Percentiles rank a stretch among this genome's conserved stretches.
Conservation (phyloP, 2,888 invertebrate species). For the Tenthredo amoena region DNA sequence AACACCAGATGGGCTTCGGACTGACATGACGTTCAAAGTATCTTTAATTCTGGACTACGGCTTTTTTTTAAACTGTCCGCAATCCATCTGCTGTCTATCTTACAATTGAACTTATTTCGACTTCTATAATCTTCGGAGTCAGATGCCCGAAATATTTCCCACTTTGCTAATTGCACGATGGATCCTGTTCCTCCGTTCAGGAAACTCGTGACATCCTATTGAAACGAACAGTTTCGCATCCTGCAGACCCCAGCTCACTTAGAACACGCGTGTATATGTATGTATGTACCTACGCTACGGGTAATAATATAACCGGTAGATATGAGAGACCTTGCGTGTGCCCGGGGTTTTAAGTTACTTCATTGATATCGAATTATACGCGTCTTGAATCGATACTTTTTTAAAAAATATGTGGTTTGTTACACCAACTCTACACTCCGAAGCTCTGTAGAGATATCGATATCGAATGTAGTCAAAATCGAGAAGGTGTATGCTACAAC, state of each 20-base stretch:
- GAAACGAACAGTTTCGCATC: neutral
- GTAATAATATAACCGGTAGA: conserved; percentile 46
- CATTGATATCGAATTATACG: conserved; percentile 78
- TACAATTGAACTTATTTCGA: neutral
- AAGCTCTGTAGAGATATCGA: neutral
- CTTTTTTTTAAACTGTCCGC: neutral
- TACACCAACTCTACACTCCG: neutral
- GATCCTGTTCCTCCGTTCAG: neutral
- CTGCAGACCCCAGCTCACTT: neutral
- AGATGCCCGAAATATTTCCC: neutral
- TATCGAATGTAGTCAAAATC: neutral
- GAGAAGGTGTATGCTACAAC: neutral
- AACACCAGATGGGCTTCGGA: conserved; percentile 41
- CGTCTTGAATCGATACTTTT: conserved; percentile 74
- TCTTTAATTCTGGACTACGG: neutral
- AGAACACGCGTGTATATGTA: neutral
- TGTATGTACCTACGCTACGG: neutral
- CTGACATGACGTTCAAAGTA: neutral
- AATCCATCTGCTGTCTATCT: conserved; percentile 31
- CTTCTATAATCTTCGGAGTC: neutral
- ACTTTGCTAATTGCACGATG: neutral
- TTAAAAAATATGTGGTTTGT: conserved; percentile 67
- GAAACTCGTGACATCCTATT: neutral
- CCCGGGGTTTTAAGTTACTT: conserved; percentile 69
- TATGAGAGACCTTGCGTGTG: conserved; percentile 65